Percentiles rank a stretch among this genome's conserved stretches.
phyloP scores from a whole-genome alignment of 2,888 invertebrate genomes.

The Poecilobothrus nobilitatus region DNA sequence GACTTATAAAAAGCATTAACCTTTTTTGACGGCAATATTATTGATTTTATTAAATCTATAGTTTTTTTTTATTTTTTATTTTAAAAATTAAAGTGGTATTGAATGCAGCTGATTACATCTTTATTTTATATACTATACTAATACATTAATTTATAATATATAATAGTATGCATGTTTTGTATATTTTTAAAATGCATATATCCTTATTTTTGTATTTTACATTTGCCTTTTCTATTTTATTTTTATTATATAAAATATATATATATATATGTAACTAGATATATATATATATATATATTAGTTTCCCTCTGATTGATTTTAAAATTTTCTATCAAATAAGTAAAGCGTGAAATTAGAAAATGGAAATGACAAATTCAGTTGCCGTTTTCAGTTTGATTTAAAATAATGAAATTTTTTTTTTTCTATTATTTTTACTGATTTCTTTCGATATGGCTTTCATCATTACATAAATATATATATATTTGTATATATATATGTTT shows the following conservation, averaged over 20 bases:
- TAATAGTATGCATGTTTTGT: too few species aligned
- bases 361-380: conserved; percentile 6
- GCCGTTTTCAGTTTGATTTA: conserved; percentile 6
- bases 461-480: not conserved
- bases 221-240: too few species aligned
- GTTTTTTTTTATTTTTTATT: too few species aligned
- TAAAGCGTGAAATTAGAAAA: conserved; percentile 4
- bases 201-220: too few species aligned
- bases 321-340: not conserved
- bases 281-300: not conserved
- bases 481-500: not conserved
- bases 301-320: not conserved
- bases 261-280: not conserved
- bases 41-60: too few species aligned
- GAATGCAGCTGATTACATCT: too few species aligned
- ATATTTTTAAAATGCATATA: too few species aligned
- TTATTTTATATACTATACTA: too few species aligned
- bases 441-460: not conserved
- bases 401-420: conserved; percentile 1
- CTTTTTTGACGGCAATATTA: too few species aligned
- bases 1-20: too few species aligned
- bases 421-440: not conserved
- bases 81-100: too few species aligned
- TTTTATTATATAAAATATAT: not conserved
- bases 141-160: too few species aligned